Evolutionary conservation across 1,140 invertebrate species (phyloP).

Genomic region (Callitettix versicolor): DNA sequence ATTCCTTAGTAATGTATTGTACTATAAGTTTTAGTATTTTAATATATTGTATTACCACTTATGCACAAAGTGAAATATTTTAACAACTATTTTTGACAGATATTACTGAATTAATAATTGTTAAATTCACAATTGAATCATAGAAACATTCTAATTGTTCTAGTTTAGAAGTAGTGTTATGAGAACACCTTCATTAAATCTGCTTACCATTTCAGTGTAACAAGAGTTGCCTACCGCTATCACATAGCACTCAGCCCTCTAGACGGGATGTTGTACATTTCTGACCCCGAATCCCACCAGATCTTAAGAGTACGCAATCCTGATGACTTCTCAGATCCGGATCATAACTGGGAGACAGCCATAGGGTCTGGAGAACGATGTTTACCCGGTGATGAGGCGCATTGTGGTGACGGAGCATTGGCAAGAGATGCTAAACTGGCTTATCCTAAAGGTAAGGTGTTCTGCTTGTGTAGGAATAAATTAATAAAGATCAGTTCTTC

Average conservation of each 20-base stretch:
- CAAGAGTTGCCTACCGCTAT: constrained; percentile 87
- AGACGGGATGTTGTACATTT: constrained; percentile 88
- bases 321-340: constrained; percentile 71
- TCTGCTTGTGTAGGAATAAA: too few relatives aligned
- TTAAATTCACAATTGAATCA: too few relatives aligned
- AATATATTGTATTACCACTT: too few relatives aligned
- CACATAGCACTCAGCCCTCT: constrained; percentile 89
- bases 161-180: background rate
- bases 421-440: constrained; percentile 86
- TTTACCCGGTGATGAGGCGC: constrained; percentile 86
- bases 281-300: constrained; percentile 88
- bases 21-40: too few relatives aligned
- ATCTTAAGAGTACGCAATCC: constrained; percentile 82
- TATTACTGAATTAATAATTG: too few relatives aligned
- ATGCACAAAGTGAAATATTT: too few relatives aligned
- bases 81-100: too few relatives aligned
- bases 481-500: too few relatives aligned
- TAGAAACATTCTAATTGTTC: too few relatives aligned
- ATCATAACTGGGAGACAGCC: constrained; percentile 86
- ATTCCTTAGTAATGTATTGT: too few relatives aligned
- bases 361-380: constrained; percentile 91
- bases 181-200: constrained; percentile 15
- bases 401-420: constrained; percentile 86
- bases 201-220: constrained; percentile 69
- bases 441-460: constrained; percentile 75